Evolutionary conservation across 2,113 vertebrate species (phyloP).

Genomic region (Ranitomeya imitator): DNA sequence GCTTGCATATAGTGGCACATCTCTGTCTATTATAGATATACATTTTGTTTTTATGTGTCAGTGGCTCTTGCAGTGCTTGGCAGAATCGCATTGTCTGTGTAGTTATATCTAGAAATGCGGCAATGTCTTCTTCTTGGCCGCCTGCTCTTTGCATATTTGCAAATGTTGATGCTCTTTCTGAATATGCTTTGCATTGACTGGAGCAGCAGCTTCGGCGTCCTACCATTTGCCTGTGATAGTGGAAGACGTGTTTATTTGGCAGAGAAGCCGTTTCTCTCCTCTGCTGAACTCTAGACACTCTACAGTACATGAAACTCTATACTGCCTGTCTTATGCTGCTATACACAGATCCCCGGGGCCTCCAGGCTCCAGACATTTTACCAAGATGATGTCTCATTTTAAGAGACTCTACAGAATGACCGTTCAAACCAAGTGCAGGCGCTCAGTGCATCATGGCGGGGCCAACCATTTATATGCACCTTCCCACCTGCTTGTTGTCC

Average conservation of each 20-base stretch:
- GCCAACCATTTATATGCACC: too few species aligned
- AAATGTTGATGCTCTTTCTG: slow-evolving; percentile 11
- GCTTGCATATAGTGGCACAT: too few species aligned
- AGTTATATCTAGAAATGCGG: background rate
- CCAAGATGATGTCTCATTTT: background rate
- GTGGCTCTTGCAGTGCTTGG: too few species aligned
- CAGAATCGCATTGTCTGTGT: too few species aligned
- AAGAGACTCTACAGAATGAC: too few species aligned
- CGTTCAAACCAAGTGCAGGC: too few species aligned
- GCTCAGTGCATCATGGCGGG: too few species aligned
- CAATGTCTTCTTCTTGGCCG: too few species aligned
- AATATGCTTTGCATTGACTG: slow-evolving; percentile 20
- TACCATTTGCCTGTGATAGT: background rate
- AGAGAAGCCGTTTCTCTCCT: background rate
- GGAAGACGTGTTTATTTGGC: slow-evolving; percentile 5
- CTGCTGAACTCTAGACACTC: background rate
- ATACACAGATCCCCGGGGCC: background rate
- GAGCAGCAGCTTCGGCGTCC: background rate
- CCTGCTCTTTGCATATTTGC: background rate
- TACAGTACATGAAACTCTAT: background rate
- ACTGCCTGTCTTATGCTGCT: background rate
- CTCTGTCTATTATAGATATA: too few species aligned
- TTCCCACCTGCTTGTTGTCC: too few species aligned
- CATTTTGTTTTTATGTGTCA: too few species aligned
- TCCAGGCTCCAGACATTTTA: background rate